These are phyloP conservation scores for Sarotherodon lohbergeri DNA, from an alignment of 2,113 vertebrate species.

Conservation along the genomic window DNA sequence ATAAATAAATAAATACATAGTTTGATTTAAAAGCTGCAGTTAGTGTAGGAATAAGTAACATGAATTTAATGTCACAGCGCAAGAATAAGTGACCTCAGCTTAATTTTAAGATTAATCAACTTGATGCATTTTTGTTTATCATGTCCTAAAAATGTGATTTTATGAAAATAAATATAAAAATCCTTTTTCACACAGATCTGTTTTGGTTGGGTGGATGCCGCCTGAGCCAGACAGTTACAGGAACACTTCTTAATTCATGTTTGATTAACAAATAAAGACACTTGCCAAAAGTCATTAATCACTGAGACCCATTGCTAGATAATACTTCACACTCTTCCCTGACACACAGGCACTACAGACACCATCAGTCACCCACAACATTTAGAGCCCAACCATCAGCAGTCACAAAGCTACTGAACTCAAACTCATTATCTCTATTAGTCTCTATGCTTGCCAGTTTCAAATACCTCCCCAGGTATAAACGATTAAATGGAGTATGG, in stretches of 20 bases:
- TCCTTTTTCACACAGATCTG: neutral
- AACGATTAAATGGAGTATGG: fast-evolving
- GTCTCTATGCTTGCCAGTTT: neutral
- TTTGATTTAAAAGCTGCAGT: neutral
- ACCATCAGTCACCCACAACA: neutral
- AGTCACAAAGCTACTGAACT: neutral
- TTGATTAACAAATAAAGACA: neutral
- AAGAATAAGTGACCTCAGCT: neutral
- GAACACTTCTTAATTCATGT: neutral
- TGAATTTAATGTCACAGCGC: neutral
- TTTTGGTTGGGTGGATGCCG: fast-evolving
- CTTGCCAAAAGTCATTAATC: neutral
- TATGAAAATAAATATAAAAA: neutral
- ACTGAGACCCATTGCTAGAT: neutral
- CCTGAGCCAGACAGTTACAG: neutral
- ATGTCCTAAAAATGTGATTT: neutral
- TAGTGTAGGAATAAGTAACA: neutral
- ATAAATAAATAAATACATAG: neutral
- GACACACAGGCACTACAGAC: neutral
- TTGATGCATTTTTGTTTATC: neutral
- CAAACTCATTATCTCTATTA: neutral
- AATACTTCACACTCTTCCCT: neutral
- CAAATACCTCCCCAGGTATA: neutral
- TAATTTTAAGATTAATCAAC: neutral
- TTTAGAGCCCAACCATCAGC: neutral